Percentiles rank a stretch among this genome's conserved stretches.
Conservation (phyloP, 2,797 vertebrate genomes). For the Lerista edwardsae region DNA sequence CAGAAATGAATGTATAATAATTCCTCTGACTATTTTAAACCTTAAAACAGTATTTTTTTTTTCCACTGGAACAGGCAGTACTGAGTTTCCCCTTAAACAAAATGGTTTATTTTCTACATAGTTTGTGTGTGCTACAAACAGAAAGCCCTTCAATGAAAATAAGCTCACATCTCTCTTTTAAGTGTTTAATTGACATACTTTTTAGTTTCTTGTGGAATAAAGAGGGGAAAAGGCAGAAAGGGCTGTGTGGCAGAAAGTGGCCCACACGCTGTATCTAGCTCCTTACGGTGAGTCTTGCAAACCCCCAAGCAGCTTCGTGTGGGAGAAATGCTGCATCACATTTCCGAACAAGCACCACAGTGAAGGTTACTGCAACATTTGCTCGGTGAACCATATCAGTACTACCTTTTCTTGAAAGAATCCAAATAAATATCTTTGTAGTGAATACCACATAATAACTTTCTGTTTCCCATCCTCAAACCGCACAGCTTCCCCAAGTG, state of each 20-base stretch:
- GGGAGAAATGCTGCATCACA: neutral
- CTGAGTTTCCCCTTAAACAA: too few species aligned
- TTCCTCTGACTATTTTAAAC: too few species aligned
- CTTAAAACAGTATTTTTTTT: too few species aligned
- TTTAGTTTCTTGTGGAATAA: neutral
- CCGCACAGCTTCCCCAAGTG: constrained; percentile 57
- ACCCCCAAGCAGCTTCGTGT: neutral
- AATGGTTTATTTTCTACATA: too few species aligned
- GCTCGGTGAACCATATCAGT: neutral
- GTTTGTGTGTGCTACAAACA: too few species aligned
- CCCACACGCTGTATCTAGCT: too few species aligned
- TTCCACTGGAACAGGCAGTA: too few species aligned
- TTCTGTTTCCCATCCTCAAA: constrained; percentile 58
- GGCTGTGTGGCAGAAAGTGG: too few species aligned
- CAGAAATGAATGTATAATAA: too few species aligned
- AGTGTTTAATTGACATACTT: neutral
- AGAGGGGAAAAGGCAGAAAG: too few species aligned
- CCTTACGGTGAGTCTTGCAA: neutral
- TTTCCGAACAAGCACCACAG: neutral
- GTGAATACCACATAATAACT: constrained; percentile 9
- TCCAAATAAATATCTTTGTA: constrained; percentile 23
- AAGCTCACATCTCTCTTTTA: too few species aligned
- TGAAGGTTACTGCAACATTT: constrained; percentile 10
- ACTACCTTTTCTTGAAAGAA: neutral
- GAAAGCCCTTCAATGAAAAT: too few species aligned